A percentile compares a stretch with the other conserved stretches of the same genome.
These are phyloP conservation scores for Rhimphoctona megacephalus DNA, from an alignment of 2,888 invertebrate species.

Conservation along the genomic window DNA sequence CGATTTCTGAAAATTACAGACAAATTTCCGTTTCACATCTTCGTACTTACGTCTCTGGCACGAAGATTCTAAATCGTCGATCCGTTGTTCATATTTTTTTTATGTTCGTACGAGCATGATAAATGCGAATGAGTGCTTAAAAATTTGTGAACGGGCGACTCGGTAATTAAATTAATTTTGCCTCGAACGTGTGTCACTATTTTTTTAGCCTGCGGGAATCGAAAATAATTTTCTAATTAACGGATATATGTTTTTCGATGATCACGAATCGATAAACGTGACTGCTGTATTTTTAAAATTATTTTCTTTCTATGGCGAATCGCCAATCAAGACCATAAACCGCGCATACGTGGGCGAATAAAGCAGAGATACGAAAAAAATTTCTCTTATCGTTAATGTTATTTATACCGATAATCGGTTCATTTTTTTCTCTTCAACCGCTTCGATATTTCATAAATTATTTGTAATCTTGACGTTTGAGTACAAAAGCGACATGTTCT, in stretches of 20 bases:
- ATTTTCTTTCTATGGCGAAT: too few relatives aligned
- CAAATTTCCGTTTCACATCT: constrained; percentile 9
- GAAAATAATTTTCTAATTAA: not conserved
- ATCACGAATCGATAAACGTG: too few relatives aligned
- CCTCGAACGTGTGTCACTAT: too few relatives aligned
- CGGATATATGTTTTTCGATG: not conserved
- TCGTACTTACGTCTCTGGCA: constrained; percentile 1
- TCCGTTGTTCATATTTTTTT: not conserved
- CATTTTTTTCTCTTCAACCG: constrained; percentile 20
- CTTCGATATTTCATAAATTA: constrained; percentile 27
- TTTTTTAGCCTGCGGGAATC: too few relatives aligned
- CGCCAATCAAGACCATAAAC: too few relatives aligned
- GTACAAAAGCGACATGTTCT: constrained; percentile 3
- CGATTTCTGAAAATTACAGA: constrained; percentile 87
- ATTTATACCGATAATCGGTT: not conserved
- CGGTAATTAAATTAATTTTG: not conserved
- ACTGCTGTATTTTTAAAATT: too few relatives aligned
- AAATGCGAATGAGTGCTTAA: not conserved
- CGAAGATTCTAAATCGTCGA: constrained; percentile 52
- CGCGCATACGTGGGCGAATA: too few relatives aligned
- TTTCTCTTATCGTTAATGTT: not conserved
- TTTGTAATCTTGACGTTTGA: constrained; percentile 11
- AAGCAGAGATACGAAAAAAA: too few relatives aligned
- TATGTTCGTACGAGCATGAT: not conserved
- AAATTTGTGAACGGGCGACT: not conserved